A percentile compares a stretch with the other conserved stretches of the same genome.
These are phyloP conservation scores for Channallabes apus DNA, from an alignment of 2,797 vertebrate species.

Conservation along the genomic window DNA sequence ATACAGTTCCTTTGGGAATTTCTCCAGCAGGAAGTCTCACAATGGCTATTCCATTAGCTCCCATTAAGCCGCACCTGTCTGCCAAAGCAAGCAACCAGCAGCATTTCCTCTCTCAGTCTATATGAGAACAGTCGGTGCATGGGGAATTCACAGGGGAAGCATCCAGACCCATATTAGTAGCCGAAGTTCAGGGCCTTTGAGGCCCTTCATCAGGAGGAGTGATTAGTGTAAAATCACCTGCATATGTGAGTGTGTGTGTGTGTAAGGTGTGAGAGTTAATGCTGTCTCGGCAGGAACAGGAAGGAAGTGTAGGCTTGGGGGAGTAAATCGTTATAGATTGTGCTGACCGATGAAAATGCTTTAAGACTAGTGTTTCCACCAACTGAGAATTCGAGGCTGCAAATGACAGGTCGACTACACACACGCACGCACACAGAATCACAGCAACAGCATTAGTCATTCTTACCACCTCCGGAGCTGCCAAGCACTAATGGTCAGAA, in stretches of 20 bases:
- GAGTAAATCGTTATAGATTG: constrained; percentile 58
- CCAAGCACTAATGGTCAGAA: constrained; percentile 9
- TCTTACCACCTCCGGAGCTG: neutral
- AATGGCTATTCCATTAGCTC: constrained; percentile 65
- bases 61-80: constrained; percentile 50
- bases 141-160: constrained; percentile 41
- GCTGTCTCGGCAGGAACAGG: constrained; percentile 60
- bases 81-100: constrained; percentile 62
- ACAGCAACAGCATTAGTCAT: constrained; percentile 29
- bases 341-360: constrained; percentile 64
- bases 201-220: constrained; percentile 54
- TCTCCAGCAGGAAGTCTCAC: constrained; percentile 70
- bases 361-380: constrained; percentile 49
- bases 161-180: constrained; percentile 39
- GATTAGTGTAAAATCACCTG: constrained; percentile 54
- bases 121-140: constrained; percentile 36
- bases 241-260: constrained; percentile 40
- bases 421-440: constrained; percentile 16
- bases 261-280: constrained; percentile 42
- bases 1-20: constrained; percentile 67
- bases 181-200: constrained; percentile 49
- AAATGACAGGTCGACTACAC: constrained; percentile 32
- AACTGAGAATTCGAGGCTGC: constrained; percentile 8
- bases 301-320: constrained; percentile 58
- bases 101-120: constrained; percentile 55